Evolutionary conservation across 2,888 invertebrate species (phyloP).

Genomic region (Labia minor): DNA sequence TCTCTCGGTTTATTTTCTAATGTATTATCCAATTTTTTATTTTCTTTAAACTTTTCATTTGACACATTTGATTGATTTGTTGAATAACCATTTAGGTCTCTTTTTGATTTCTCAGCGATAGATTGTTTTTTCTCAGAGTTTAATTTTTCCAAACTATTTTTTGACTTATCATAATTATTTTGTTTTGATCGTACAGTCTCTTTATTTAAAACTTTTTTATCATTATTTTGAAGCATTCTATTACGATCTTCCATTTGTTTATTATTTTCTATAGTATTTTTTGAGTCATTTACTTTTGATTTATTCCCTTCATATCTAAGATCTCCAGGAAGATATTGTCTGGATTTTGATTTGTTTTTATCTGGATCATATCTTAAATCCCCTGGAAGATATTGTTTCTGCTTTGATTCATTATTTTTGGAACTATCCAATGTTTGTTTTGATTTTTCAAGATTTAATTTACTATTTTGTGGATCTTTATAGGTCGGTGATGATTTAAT

Average conservation of each 20-base stretch:
- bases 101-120: slow-evolving; percentile 20
- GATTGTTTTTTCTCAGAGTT: slow-evolving; percentile 13
- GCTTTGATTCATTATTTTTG: not conserved
- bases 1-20: slow-evolving; percentile 19
- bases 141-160: not conserved
- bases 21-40: slow-evolving; percentile 8
- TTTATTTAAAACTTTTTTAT: not conserved
- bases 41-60: not conserved
- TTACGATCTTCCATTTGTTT: not conserved
- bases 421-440: not conserved
- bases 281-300: not conserved
- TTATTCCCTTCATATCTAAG: not conserved
- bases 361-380: not conserved
- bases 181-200: not conserved
- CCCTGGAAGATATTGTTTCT: not conserved
- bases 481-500: not conserved
- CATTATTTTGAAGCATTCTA: not conserved
- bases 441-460: not conserved
- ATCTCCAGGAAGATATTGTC: not conserved
- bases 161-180: not conserved
- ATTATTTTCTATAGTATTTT: not conserved
- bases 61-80: not conserved
- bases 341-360: not conserved
- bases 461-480: not conserved
- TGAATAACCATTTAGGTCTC: not conserved